phyloP scores from a whole-genome alignment of 92 coral and sea anemone genomes.

The Nematostella vectensis region DNA sequence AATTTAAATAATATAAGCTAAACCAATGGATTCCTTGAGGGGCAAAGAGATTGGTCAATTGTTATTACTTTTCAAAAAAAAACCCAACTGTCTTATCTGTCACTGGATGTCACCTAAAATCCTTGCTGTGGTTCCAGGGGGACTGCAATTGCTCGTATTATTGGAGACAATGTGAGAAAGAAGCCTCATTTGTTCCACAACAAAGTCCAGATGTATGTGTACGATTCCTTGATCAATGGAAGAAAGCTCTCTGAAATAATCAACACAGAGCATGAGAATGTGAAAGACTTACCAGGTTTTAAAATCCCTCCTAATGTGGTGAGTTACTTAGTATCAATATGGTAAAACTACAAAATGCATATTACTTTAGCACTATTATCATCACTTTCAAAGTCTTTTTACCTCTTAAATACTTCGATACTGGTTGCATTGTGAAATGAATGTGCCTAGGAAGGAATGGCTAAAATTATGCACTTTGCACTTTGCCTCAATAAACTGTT shows the following conservation, averaged over 20 bases:
- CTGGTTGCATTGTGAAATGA: no score
- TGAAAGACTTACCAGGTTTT: conserved; percentile 29
- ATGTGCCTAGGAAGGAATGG: no score
- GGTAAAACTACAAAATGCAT: no score
- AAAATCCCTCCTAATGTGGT: conserved; percentile 30
- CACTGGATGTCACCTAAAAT: background rate
- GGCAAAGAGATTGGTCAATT: no score
- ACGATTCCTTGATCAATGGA: conserved; percentile 16
- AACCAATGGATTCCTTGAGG: no score
- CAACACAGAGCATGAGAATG: conserved; percentile 30
- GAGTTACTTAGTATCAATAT: no score
- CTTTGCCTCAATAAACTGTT: no score
- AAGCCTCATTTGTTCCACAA: conserved; percentile 21
- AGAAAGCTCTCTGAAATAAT: conserved; percentile 22
- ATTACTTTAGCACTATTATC: no score
- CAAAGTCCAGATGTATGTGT: conserved; percentile 28
- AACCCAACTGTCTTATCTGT: background rate
- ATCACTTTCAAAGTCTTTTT: no score
- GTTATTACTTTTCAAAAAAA: background rate
- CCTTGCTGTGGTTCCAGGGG: conserved; percentile 8
- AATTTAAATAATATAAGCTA: no score
- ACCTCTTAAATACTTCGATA: no score
- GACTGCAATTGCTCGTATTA: conserved; percentile 23
- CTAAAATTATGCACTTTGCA: no score
- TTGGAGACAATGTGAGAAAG: conserved; percentile 18